Percentiles rank a stretch among this genome's conserved stretches.
Evolutionary conservation across 2,888 invertebrate species (phyloP).

Genomic region (Anorthoa munda): DNA sequence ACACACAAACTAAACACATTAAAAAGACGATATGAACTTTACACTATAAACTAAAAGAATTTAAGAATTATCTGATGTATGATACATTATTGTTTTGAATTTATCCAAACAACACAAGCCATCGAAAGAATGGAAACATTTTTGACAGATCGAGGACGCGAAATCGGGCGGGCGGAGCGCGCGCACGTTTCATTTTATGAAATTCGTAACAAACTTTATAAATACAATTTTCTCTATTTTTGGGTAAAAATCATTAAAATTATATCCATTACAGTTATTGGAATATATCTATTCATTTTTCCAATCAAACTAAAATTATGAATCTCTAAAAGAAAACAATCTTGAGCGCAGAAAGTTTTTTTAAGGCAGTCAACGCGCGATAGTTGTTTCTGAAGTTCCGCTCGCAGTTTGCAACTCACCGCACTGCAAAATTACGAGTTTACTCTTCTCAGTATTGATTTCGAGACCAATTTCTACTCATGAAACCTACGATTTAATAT

Average conservation of each 20-base stretch:
- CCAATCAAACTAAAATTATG: not conserved
- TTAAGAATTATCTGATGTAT: constrained; percentile 66
- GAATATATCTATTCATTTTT: constrained; percentile 1
- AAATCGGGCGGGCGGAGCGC: constrained; percentile 75
- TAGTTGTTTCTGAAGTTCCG: constrained; percentile 14
- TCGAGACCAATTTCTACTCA: not conserved
- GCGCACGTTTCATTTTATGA: constrained; percentile 80
- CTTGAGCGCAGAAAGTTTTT: not conserved
- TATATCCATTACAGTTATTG: not conserved
- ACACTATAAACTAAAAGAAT: constrained; percentile 72
- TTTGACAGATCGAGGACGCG: constrained; percentile 86
- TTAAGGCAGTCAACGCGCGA: not conserved
- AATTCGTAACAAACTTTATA: constrained; percentile 56
- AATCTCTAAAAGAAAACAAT: not conserved
- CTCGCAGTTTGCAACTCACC: constrained; percentile 33
- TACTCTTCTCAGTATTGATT: constrained; percentile 1
- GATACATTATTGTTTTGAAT: constrained; percentile 78
- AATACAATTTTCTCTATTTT: constrained; percentile 16
- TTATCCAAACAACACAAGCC: constrained; percentile 78
- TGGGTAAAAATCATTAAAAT: not conserved
- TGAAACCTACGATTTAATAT: no score
- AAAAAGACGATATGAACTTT: constrained; percentile 65
- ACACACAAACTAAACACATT: constrained; percentile 67
- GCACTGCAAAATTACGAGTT: not conserved
- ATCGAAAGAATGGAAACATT: constrained; percentile 80